Base-by-base conservation (phyloP, 2,888 invertebrate species). In the Trachelus iudaicus region DNA sequence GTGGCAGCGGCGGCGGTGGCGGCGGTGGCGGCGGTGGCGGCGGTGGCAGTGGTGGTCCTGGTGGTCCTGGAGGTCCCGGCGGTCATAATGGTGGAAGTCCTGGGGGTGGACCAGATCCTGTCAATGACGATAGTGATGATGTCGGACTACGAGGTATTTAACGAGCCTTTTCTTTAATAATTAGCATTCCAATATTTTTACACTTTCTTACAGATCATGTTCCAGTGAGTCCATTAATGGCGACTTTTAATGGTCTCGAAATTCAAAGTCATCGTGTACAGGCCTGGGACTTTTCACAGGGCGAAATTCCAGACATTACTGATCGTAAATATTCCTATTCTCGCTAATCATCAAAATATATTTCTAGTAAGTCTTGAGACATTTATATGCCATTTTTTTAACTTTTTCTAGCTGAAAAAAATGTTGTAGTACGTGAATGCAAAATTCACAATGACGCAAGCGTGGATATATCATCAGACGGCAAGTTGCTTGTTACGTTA, bases 391-490 rank as follows among this genome's bases (percentile, higher is more conserved):
- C 12, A 35, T 40, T 12, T 31, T 40, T 31, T 13, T n/a, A 12
- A 69, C 30, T 23, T 13, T 84, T 92, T 92, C 40, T 88, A 95
- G 95, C 93, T 83, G 92, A 94, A 76, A 94, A 95, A 86, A 97
- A 97, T 88, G 93, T 97, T 69, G 95, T 97, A 34, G 97, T 97
- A 11, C 93, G 94, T 56, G 94, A 96, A 85, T 97, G 97, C 90
- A 95, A 96, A 89, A 96, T 97, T 81, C 97, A 97, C 92, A 97
- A 97, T 89, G 97, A 97, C 88, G 97, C 96, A 37, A 96, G 96
- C 89, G 95, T 97, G 83, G 96, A 96, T 89, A 95, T 97, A 85
- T 96, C 97, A 15, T 94, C 94, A 80, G 96, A 97, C 89, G 97
- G 97, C 31, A 94, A 94, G 37, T 92, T 96, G 77, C 92, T 97